A percentile compares a stretch with the other conserved stretches of the same genome.
Conservation (phyloP, 2,797 vertebrate genomes). For the Oryzias dopingdopingensis region DNA sequence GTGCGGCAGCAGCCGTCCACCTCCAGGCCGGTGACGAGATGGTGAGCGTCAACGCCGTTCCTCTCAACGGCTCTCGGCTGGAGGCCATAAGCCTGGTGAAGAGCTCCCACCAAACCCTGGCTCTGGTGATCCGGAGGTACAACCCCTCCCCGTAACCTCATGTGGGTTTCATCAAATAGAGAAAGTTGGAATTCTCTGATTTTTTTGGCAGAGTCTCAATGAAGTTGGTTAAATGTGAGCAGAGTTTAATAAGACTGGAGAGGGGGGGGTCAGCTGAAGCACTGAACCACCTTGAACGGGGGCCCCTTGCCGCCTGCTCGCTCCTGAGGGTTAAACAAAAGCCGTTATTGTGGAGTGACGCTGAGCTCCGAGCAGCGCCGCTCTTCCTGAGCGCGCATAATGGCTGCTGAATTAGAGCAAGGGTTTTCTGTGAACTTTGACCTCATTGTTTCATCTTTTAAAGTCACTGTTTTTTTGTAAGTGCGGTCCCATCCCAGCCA, state of each 20-base stretch:
- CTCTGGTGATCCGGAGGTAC: constrained; percentile 86
- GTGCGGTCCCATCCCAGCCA: not conserved
- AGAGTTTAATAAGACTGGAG: too few relatives aligned
- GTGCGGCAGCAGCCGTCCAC: constrained; percentile 75
- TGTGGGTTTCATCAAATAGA: not conserved
- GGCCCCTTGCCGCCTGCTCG: constrained; percentile 40
- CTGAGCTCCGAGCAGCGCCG: constrained; percentile 20
- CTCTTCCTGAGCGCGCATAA: constrained; percentile 40
- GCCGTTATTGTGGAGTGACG: constrained; percentile 42
- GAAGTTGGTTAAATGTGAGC: too few relatives aligned
- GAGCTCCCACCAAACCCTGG: constrained; percentile 83
- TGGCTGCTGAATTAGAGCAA: constrained; percentile 24
- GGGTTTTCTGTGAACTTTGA: not conserved
- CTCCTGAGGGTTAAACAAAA: constrained; percentile 43
- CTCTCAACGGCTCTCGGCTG: constrained; percentile 85
- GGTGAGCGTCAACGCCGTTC: constrained; percentile 83
- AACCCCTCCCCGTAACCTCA: not conserved
- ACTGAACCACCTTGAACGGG: constrained; percentile 1
- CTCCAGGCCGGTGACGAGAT: constrained; percentile 87
- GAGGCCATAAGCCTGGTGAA: constrained; percentile 92
- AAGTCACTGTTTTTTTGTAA: not conserved
- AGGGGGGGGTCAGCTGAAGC: not conserved
- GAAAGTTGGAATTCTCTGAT: too few relatives aligned
- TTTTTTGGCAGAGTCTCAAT: too few relatives aligned
- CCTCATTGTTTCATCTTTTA: not conserved